Base-by-base conservation (phyloP, 64 coral and sea anemone genomes). In the Porites australiensis region DNA sequence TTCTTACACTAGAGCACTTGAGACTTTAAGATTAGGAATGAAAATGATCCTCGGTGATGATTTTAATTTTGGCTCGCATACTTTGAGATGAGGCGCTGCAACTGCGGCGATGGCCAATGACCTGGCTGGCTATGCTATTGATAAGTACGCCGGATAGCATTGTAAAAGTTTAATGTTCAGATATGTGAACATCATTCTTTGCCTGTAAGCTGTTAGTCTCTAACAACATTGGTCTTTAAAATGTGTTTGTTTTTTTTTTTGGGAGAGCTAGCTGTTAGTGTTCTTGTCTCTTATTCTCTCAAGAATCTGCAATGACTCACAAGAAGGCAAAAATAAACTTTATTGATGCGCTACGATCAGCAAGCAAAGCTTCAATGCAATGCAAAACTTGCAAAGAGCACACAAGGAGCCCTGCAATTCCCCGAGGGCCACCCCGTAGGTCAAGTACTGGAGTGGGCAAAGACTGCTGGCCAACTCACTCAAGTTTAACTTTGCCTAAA, bases 31-130 rank as follows among this genome's bases (percentile, higher is more conserved):
- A 27, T 6, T 61, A 45, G 62, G 77, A 64, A 27, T 79, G 55
- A 90, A 37, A 13, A 45, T 63, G 15, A 70, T 81, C 71, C 16
- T 82, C 37, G 89, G 48, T 37, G 53, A 16, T 44, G 22, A 64
- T 58, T 80, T 79, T 51, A 79, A 90, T 23, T 82, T 90, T 23
- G 77, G 77, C 15, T 79, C 87, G 21, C 80, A 77, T 63, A 75
- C 51, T 76, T 60, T 89, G 54, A 89, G 58, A 89, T 13, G 47
- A 13, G 87, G 71, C 6, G 87, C 70, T 21, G 87, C 87, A n/a
- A 74, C 51, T 20, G 20, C 55, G 19, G 70, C 27, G 2, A 37
- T 89, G 64, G 76, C 75, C 21, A 43, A 66, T 13, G 80, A 21
- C n/a, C n/a, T n/a, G n/a, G n/a, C n/a, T n/a, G n/a, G n/a, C n/a